Base-by-base conservation (phyloP, 2,888 invertebrate genomes). In the Enchytraeus crypticus region DNA sequence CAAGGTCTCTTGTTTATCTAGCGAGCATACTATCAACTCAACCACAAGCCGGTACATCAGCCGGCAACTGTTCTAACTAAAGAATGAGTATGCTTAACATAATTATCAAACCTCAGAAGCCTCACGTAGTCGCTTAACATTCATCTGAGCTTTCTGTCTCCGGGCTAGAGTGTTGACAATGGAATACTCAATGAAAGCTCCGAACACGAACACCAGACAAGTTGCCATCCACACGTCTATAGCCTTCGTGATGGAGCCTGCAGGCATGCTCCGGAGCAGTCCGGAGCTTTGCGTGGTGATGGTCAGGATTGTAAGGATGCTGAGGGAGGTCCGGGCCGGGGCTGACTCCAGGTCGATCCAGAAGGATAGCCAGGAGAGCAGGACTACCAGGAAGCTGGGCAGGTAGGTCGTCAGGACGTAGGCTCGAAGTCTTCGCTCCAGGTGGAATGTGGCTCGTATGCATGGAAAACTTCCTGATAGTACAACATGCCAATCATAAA, bases 281-380 rank as follows among this genome's bases (percentile, higher is more conserved):
- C 45, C 53, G 1, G 43, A 53, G 29, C 53, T 53, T 53, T 59
- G 55, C 30, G 53, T 51, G 32, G 53, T 51, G 30, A 51, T 51
- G 21, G 66, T 66, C 33, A 66, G 64, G 47, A 66, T 58, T 4
- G 66, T 66, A 21, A 66, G 61, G 34, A 66, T 56, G 23, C 69
- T 67, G 18, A 68, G 63, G 18, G 69, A 65, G 68, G n/a, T n/a
- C n/a, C n/a, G n/a, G n/a, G n/a, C n/a, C n/a, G n/a, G n/a, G n/a
- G n/a, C n/a, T n/a, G n/a, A 66, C 38, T 68, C 64, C 34, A 69
- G 58, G 62, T 66, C 65, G 54, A 68, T 68, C 69, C 69, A 68
- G 61, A 68, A 68, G 51, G 69, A 68, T 53, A 68, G 68, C 69
- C 69, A 68, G 45, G 68, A 69, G 53, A 68, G 64, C 5, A 68